A percentile compares a stretch with the other conserved stretches of the same genome.
phyloP scores from a whole-genome alignment of 2,797 vertebrate genomes.

The Salmo trutta region DNA sequence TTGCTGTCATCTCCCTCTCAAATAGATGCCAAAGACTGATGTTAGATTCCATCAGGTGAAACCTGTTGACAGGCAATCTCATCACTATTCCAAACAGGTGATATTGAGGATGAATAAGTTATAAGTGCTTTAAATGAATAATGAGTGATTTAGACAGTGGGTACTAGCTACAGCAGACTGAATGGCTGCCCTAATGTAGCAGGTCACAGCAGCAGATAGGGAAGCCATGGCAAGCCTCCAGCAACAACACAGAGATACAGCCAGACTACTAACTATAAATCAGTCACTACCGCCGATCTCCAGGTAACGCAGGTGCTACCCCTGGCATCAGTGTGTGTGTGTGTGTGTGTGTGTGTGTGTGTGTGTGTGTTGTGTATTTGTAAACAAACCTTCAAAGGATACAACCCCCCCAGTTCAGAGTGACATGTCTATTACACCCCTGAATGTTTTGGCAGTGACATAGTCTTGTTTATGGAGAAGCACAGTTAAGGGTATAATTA shows the following conservation, averaged over 20 bases:
- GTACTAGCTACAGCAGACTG: conserved; percentile 58
- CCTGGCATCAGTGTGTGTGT: not conserved
- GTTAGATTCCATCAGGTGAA: not conserved
- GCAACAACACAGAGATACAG: conserved; percentile 67
- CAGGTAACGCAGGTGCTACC: conserved; percentile 69
- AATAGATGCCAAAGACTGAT: not conserved
- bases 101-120: not conserved
- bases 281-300: conserved; percentile 61
- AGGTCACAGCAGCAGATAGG: conserved; percentile 76
- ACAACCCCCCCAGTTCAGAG: conserved; percentile 75
- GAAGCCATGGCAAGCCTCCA: conserved; percentile 77
- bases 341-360: conserved; percentile 27
- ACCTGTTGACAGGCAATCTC: not conserved
- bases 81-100: not conserved
- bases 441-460: conserved; percentile 68
- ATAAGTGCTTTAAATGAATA: conserved; percentile 45
- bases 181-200: conserved; percentile 70
- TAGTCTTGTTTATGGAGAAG: conserved; percentile 76
- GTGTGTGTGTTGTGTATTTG: conserved; percentile 51
- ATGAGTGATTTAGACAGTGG: conserved; percentile 49
- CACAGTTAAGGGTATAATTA: conserved; percentile 77
- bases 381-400: conserved; percentile 83
- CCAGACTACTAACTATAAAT: conserved; percentile 72
- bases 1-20: not conserved
- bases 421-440: conserved; percentile 78